Conservation (phyloP, 2,888 invertebrate genomes). For the Hesperia comma region DNA sequence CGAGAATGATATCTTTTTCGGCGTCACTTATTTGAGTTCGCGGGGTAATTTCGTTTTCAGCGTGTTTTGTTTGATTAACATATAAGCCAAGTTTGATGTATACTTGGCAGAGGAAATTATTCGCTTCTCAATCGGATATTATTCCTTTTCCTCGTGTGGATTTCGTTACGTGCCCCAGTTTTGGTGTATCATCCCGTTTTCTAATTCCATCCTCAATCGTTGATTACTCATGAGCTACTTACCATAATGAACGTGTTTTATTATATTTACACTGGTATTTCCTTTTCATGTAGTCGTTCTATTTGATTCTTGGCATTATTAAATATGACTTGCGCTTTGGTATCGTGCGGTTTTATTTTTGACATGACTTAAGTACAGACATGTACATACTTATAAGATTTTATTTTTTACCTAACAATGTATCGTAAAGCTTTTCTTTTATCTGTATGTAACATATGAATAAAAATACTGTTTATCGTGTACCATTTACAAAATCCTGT, state of each 20-base stretch:
- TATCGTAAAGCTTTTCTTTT: no score
- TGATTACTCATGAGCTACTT: conserved; percentile 33
- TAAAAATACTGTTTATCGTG: no score
- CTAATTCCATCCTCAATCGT: conserved; percentile 23
- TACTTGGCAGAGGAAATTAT: conserved; percentile 31
- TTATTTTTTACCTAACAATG: no score
- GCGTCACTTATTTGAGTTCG: conserved; percentile 48
- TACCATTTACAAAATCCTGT: no score
- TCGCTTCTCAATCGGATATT: conserved; percentile 32
- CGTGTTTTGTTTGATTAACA: conserved; percentile 50
- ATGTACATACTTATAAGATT: no score
- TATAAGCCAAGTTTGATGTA: conserved; percentile 37
- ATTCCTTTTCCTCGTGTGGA: conserved; percentile 15
- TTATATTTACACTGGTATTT: conserved; percentile 18
- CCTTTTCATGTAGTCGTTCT: conserved; percentile 3
- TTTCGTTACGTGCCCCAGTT: conserved; percentile 25
- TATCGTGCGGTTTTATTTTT: neutral
- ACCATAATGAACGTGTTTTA: conserved; percentile 30
- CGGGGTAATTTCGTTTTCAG: conserved; percentile 46
- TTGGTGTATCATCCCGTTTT: conserved; percentile 20
- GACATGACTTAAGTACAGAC: no score
- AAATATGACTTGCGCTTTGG: neutral
- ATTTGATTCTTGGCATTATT: neutral
- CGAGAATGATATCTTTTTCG: conserved; percentile 63
- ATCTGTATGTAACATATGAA: no score